phyloP scores from a whole-genome alignment of 2,113 vertebrate species.

The Epinephelus lanceolatus region DNA sequence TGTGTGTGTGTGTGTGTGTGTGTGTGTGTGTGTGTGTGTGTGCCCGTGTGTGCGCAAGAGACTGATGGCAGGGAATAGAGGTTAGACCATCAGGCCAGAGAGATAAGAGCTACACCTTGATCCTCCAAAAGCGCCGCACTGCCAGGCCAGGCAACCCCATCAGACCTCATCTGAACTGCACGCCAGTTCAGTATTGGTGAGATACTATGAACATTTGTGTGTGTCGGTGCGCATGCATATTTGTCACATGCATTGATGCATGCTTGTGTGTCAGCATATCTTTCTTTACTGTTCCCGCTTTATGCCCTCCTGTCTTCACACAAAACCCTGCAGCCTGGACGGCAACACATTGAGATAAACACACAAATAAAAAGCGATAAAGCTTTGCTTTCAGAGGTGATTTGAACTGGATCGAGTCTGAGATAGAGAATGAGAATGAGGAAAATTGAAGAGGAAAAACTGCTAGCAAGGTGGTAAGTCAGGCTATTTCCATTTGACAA shows the following conservation, averaged over 20 bases:
- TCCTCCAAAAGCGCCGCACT: slow-evolving; percentile 48
- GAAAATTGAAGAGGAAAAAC: background rate
- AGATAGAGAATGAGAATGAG: background rate
- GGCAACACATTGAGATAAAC: slow-evolving; percentile 9
- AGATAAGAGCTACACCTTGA: slow-evolving; percentile 67
- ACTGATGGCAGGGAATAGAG: slow-evolving; percentile 50
- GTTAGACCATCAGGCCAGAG: slow-evolving; percentile 62
- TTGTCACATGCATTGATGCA: background rate
- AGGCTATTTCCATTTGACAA: slow-evolving; percentile 30
- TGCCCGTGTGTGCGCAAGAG: background rate
- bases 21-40: background rate
- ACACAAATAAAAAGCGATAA: background rate
- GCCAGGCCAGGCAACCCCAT: slow-evolving; percentile 41
- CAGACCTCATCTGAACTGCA: slow-evolving; percentile 38
- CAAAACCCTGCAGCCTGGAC: background rate
- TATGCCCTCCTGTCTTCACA: background rate
- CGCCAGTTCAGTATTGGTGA: slow-evolving; percentile 26
- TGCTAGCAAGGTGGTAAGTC: background rate
- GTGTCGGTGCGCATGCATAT: background rate
- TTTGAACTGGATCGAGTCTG: slow-evolving; percentile 28
- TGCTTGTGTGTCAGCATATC: background rate
- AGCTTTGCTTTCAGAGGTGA: slow-evolving; percentile 16
- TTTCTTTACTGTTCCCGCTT: background rate
- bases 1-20: slow-evolving; percentile 1
- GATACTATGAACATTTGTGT: slow-evolving; percentile 9